Base-by-base conservation (phyloP, 1,140 invertebrate species). In the Venturia canescens region DNA sequence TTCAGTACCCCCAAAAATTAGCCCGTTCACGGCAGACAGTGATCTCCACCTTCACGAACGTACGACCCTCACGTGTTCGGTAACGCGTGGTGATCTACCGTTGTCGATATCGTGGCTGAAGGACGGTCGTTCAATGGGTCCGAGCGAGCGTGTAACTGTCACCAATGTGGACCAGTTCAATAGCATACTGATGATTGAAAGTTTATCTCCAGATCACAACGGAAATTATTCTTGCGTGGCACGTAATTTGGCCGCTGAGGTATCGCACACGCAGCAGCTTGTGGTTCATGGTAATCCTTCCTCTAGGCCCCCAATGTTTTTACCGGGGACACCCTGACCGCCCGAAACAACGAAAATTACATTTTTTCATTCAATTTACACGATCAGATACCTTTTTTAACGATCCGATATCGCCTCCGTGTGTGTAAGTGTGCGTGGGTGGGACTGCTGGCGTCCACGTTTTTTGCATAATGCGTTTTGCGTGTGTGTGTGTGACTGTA, bases 1-100 rank as follows among this genome's bases (percentile, higher is more conserved):
- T 95, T 83, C 95, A 96, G 96, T 96, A 92, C 95, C 95, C 84
- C 96, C 96, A 83, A 96, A 96, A 93, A 93, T 96, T 91, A 96
- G 95, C 92, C 95, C 95, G 71, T 95, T 96, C 91, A 94, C 94
- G 83, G 94, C 95, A 75, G 94, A 95, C 86, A 92, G 94, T 80
- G 94, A 94, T 83, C 92, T 96, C 31, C 94, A 96, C 86, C 95
- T 97, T 85, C 95, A 95, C 66, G 96, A 96, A 87, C 93, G 96
- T 48, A 95, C 95, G 53, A 95, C 94, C 53, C 91, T 96, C 72
- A 96, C 95, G 77, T 97, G 96, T 90, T 95, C 95, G 18, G 95
- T 96, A 82, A 95, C 94, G 78, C 95, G 96, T 87, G 96, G 96
- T 72, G 96, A 97, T 90, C 91, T 94, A 57, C 96, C 96, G 15